Percentiles rank a stretch among this genome's conserved stretches.
Conservation (phyloP, 2,888 invertebrate species). For the Plusia festucae region DNA sequence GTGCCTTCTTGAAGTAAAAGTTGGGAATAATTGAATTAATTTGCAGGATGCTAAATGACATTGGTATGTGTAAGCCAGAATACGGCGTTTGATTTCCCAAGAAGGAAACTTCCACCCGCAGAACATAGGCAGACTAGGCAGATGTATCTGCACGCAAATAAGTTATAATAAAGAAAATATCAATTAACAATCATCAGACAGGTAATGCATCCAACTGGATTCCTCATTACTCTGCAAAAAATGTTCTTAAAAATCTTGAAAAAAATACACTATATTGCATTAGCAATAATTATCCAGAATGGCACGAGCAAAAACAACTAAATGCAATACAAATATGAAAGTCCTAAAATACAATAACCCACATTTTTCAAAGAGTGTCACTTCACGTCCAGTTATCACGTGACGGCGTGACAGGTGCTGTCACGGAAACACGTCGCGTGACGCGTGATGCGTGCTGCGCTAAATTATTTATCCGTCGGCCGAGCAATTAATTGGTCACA, state of each 20-base stretch:
- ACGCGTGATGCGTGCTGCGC: constrained; percentile 41
- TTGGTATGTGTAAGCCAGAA: neutral
- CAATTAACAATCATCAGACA: too few species aligned
- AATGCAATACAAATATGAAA: constrained; percentile 30
- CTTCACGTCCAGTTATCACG: constrained; percentile 41
- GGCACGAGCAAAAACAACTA: neutral
- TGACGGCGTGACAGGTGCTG: constrained; percentile 67
- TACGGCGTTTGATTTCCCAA: neutral
- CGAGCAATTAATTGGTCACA: constrained; percentile 53
- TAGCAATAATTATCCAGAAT: too few species aligned
- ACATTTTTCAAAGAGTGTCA: constrained; percentile 47
- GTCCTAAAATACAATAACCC: constrained; percentile 45
- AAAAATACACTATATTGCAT: too few species aligned
- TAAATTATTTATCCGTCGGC: constrained; percentile 59
- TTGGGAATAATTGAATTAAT: constrained; percentile 9
- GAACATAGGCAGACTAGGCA: neutral
- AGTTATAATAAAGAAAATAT: too few species aligned
- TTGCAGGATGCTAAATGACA: neutral
- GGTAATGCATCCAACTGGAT: too few species aligned
- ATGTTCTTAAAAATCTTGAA: too few species aligned
- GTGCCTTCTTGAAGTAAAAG: constrained; percentile 11
- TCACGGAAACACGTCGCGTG: constrained; percentile 61
- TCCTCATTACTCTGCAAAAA: too few species aligned
- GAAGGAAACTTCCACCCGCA: neutral
- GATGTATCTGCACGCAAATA: neutral